phyloP scores from a whole-genome alignment of 2,888 invertebrate genomes.

The Pachycephus smyrnensis region DNA sequence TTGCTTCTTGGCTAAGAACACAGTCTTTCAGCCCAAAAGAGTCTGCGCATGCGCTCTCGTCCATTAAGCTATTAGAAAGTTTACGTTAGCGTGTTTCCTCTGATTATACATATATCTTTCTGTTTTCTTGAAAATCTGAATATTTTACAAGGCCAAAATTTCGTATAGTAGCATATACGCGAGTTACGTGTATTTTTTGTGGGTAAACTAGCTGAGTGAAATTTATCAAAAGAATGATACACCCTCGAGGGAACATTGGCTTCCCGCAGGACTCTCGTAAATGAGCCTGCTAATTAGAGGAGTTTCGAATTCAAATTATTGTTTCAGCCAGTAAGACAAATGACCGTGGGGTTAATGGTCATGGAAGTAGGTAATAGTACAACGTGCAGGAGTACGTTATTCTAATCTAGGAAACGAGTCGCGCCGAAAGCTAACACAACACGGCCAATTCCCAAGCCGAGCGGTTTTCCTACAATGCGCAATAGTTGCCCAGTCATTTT shows the following conservation, averaged over 20 bases:
- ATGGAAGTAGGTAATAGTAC: neutral
- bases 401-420: neutral
- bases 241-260: neutral
- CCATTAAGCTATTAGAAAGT: neutral
- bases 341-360: conserved; percentile 1
- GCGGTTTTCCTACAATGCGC: neutral
- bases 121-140: neutral
- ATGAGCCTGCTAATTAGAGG: neutral
- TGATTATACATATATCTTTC: accelerated
- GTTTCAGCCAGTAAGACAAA: conserved; percentile 29
- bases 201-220: neutral
- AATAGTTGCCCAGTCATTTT: neutral
- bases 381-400: neutral
- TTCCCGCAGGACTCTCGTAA: neutral
- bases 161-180: neutral
- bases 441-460: neutral
- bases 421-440: neutral
- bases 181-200: neutral
- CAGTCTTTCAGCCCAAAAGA: neutral
- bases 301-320: conserved; percentile 28
- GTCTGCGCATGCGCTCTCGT: neutral
- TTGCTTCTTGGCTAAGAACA: neutral
- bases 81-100: neutral
- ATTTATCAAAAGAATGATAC: neutral
- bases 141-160: neutral